Conservation (phyloP, 2,888 invertebrate species). For the Tridacna crocea region DNA sequence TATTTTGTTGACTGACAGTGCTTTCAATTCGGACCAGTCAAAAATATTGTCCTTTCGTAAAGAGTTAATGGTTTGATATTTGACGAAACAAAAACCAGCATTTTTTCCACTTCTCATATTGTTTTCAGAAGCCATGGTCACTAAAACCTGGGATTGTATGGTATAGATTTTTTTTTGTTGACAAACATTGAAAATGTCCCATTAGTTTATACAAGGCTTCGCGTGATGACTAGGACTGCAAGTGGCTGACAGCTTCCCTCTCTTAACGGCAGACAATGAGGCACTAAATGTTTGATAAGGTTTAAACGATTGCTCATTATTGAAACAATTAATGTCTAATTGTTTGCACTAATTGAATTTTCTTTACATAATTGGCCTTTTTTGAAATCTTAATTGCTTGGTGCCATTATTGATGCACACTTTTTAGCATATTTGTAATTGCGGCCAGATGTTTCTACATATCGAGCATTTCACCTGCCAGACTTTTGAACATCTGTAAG, state of each 20-base stretch:
- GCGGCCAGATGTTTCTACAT: too few relatives aligned
- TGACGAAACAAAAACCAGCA: too few relatives aligned
- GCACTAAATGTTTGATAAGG: conserved; percentile 21
- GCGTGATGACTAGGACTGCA: too few relatives aligned
- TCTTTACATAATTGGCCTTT: not conserved
- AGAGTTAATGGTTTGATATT: too few relatives aligned
- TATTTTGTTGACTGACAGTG: too few relatives aligned
- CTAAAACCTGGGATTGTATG: not conserved
- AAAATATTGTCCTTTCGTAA: too few relatives aligned
- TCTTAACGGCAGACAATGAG: conserved; percentile 12
- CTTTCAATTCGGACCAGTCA: too few relatives aligned
- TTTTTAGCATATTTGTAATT: too few relatives aligned
- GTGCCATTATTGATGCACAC: too few relatives aligned
- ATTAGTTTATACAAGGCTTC: not conserved
- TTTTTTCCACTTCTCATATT: not conserved
- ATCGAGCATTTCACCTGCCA: too few relatives aligned
- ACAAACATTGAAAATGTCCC: not conserved
- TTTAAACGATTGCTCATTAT: conserved; percentile 15
- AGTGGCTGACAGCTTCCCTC: not conserved
- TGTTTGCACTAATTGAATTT: conserved; percentile 26
- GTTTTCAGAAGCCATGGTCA: not conserved
- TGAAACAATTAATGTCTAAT: conserved; percentile 13
- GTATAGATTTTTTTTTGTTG: not conserved
- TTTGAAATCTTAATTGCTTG: too few relatives aligned
- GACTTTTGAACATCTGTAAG: too few relatives aligned